Percentiles rank a stretch among this genome's conserved stretches.
phyloP scores from a whole-genome alignment of 1,140 invertebrate species.

The Drosophila kohkoa region DNA sequence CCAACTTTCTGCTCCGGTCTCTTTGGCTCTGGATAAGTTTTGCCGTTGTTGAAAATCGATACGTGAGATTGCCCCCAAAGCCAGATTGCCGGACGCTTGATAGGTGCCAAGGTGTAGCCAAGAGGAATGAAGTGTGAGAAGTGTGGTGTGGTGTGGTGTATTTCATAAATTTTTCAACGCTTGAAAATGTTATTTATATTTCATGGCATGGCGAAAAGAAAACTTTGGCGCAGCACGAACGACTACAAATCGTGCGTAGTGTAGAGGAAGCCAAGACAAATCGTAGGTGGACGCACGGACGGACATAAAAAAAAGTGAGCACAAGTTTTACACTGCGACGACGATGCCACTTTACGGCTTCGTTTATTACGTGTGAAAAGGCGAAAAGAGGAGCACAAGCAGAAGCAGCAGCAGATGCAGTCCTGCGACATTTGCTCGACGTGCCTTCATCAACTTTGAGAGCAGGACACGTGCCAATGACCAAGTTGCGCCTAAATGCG shows the following conservation, averaged over 20 bases:
- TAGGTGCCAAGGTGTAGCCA: neutral
- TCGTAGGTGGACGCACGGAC: conserved; percentile 20
- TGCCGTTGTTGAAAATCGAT: conserved; percentile 71
- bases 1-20: conserved; percentile 35
- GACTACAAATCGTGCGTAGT: conserved; percentile 79
- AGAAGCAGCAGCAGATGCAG: neutral
- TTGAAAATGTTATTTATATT: conserved; percentile 82
- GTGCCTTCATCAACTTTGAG: conserved; percentile 58
- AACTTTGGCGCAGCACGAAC: conserved; percentile 81
- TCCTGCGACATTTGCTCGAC: conserved; percentile 63
- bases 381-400: conserved; percentile 35
- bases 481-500: conserved; percentile 65
- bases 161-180: conserved; percentile 81
- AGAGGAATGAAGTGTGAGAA: neutral
- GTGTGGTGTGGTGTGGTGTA: conserved; percentile 55
- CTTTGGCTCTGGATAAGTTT: conserved; percentile 40
- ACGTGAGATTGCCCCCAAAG: conserved; percentile 47
- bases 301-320: conserved; percentile 57
- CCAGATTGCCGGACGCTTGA: conserved; percentile 38
- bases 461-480: conserved; percentile 71
- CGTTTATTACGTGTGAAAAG: conserved; percentile 82
- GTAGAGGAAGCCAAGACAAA: conserved; percentile 52
- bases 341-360: conserved; percentile 74
- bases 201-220: conserved; percentile 67
- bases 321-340: conserved; percentile 63